Percentiles rank a stretch among this genome's conserved stretches.
Conservation (phyloP, 2,797 vertebrate genomes). For the Spinus olivaceus region DNA sequence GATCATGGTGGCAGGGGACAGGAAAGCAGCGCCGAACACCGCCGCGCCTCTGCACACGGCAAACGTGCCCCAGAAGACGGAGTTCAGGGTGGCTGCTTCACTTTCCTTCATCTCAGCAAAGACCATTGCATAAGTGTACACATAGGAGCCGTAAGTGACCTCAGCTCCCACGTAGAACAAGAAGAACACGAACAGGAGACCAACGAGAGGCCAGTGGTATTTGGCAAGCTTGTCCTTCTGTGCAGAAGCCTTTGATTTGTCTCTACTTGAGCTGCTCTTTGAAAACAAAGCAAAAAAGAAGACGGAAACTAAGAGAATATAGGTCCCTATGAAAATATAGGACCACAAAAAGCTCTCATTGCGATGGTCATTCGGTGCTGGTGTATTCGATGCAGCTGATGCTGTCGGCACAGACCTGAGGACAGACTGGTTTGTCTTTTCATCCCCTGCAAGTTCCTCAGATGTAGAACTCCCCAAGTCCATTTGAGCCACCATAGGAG, state of each 20-base stretch:
- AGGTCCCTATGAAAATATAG: slow-evolving; percentile 84
- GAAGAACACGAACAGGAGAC: slow-evolving; percentile 88
- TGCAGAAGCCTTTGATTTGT: slow-evolving; percentile 39
- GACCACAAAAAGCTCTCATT: slow-evolving; percentile 81
- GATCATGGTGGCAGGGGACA: slow-evolving; percentile 87
- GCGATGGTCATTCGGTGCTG: background rate
- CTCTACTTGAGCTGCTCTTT: slow-evolving; percentile 38
- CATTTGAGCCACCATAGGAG: slow-evolving; percentile 89
- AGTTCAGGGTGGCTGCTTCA: slow-evolving; percentile 86
- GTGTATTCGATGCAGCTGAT: background rate
- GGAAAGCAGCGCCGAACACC: slow-evolving; percentile 83
- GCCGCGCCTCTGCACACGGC: slow-evolving; percentile 83
- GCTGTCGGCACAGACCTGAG: background rate
- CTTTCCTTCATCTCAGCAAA: slow-evolving; percentile 73
- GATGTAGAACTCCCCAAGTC: slow-evolving; percentile 5
- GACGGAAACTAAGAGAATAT: slow-evolving; percentile 78
- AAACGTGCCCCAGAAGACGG: slow-evolving; percentile 89
- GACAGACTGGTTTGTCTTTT: background rate
- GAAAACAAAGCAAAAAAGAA: slow-evolving; percentile 81
- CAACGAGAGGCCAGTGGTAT: slow-evolving; percentile 80
- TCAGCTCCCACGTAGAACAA: slow-evolving; percentile 91
- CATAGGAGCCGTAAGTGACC: slow-evolving; percentile 88
- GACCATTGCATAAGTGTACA: slow-evolving; percentile 85
- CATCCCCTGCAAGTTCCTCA: background rate
- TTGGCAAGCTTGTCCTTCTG: slow-evolving; percentile 73